Base-by-base conservation (phyloP, 30 jellyfish, hydroid and myxozoan genomes). In the Clytia hemisphaerica region DNA sequence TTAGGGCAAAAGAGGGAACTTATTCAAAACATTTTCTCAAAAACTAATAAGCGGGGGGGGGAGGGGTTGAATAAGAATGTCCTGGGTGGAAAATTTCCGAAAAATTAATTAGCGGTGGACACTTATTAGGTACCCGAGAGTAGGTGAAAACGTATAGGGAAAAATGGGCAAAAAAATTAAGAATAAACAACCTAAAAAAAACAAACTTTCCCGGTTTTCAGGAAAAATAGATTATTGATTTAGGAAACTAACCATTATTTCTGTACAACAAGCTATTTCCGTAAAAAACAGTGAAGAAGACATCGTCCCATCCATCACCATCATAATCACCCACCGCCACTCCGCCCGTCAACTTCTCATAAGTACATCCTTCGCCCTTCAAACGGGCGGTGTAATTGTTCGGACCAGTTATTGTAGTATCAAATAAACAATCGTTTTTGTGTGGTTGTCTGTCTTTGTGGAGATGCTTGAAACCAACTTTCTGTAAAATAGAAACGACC, bases 281-380 rank as follows among this genome's bases (percentile, higher is more conserved):
- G 55, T 18, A 28, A 47, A 61, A 72, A 3, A 89, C 93, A 18
- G 91, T 67, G 67, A 79, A 89, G 67, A 64, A 89, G 3, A 81
- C 50, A 76, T 89, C 98, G 44, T 22, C 83, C 62, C 75, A 10
- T 1, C 98, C 98, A 75, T 89, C 98, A 51, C 78, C 75, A 74
- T 89, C 94, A 69, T 73, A 89, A 61, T 89, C 98, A 6, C 98
- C 98, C 19, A 72, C 94, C 22, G 98, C 98, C 2, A 78, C 93
- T 28, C 98, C 98, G 15, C 95, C 98, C 3, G 98, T 75, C 31
- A 89, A 48, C 58, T 76, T 80, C 40, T 89, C 98, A 24, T 61
- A 35, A 10, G 80, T 63, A 54, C 98, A 89, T 45, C 74, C 67
- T 35, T 89, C 95, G 18, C 93, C 93, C 68, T 89, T 37, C 15